A percentile compares a stretch with the other conserved stretches of the same genome.
Conservation (phyloP, 2,797 vertebrate genomes). For the Pangasius krempfi region DNA sequence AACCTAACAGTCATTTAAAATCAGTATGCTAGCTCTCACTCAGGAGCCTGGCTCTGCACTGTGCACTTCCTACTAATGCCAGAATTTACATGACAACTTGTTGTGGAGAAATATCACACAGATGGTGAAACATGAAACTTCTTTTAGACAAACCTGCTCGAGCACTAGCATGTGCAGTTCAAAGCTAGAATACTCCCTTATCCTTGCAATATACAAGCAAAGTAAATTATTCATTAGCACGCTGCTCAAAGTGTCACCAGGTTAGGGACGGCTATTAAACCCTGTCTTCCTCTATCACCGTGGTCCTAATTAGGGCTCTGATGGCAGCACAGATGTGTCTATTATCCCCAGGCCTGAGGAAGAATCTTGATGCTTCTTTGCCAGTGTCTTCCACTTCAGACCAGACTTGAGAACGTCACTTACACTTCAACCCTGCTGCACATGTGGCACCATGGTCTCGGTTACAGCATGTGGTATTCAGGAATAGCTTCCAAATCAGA, state of each 20-base stretch:
- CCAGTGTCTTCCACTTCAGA: constrained; percentile 38
- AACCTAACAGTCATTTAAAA: constrained; percentile 20
- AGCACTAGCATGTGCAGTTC: background rate
- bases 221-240: constrained; percentile 48
- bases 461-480: constrained; percentile 21
- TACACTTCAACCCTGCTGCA: constrained; percentile 23
- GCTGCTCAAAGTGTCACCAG: constrained; percentile 39
- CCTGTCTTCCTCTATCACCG: constrained; percentile 19
- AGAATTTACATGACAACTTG: constrained; percentile 1
- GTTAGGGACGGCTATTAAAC: constrained; percentile 41
- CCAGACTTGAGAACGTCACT: constrained; percentile 46
- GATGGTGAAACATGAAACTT: background rate
- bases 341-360: constrained; percentile 20
- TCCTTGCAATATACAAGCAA: constrained; percentile 35
- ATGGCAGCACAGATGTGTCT: constrained; percentile 23
- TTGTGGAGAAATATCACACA: background rate
- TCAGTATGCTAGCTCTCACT: constrained; percentile 16
- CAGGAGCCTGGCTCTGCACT: background rate
- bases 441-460: background rate
- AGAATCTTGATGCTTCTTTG: background rate
- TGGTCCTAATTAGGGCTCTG: constrained; percentile 47
- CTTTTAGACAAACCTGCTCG: background rate
- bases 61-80: background rate
- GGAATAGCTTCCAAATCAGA: constrained; percentile 32
- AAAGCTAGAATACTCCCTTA: constrained; percentile 7